These are phyloP conservation scores for Astyanax mexicanus DNA, from an alignment of 2,797 vertebrate genomes.

Conservation along the genomic window DNA sequence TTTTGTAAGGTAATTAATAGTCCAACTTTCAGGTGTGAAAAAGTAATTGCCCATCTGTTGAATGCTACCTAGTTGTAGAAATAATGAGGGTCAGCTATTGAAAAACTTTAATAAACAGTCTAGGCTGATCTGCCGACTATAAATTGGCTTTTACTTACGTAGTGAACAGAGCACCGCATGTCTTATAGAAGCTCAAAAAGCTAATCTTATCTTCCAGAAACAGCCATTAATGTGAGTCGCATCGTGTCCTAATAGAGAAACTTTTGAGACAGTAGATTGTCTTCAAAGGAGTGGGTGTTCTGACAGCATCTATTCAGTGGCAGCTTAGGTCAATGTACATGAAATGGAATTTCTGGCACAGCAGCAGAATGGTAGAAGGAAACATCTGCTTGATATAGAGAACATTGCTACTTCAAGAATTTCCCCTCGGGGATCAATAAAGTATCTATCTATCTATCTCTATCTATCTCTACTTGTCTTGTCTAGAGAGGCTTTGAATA, in stretches of 20 bases:
- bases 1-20: neutral
- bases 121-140: neutral
- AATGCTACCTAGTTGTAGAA: constrained; percentile 6
- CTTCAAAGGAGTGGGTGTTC: constrained; percentile 55
- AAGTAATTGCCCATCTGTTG: constrained; percentile 13
- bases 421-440: too few relatives aligned
- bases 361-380: constrained; percentile 31
- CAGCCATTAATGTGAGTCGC: constrained; percentile 14
- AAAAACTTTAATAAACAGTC: neutral
- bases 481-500: neutral
- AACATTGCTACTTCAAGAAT: too few relatives aligned
- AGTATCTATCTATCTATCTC: too few relatives aligned
- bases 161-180: neutral
- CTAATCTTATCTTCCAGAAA: neutral
- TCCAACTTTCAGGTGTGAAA: constrained; percentile 2
- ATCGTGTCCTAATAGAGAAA: constrained; percentile 18
- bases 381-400: constrained; percentile 28
- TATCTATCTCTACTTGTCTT: too few relatives aligned
- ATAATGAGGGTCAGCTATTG: neutral
- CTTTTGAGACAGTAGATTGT: constrained; percentile 49
- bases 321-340: constrained; percentile 26
- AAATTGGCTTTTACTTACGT: neutral
- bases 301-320: constrained; percentile 12
- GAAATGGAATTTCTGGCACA: constrained; percentile 23
- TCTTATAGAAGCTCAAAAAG: neutral